A percentile compares a stretch with the other conserved stretches of the same genome.
Evolutionary conservation across 2,113 vertebrate species (phyloP).

Genomic region (Lipophrys pholis): DNA sequence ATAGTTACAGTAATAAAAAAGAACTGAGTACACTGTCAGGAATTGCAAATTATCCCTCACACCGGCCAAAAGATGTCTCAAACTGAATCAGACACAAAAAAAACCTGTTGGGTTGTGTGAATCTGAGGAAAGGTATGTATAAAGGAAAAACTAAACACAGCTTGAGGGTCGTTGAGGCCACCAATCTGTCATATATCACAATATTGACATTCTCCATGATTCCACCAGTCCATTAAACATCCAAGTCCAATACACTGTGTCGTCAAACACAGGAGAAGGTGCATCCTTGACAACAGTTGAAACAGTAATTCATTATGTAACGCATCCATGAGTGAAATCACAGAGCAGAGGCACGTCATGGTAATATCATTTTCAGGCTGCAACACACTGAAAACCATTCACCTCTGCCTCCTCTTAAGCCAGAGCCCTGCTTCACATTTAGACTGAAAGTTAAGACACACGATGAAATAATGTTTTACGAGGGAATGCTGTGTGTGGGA

Average conservation of each 20-base stretch:
- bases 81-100: too few species aligned
- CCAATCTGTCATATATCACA: conserved; percentile 44
- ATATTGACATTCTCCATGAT: conserved; percentile 31
- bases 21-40: too few species aligned
- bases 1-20: too few species aligned
- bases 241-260: conserved; percentile 61
- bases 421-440: conserved; percentile 44
- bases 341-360: conserved; percentile 44
- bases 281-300: conserved; percentile 40
- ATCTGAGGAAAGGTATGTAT: too few species aligned
- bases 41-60: too few species aligned
- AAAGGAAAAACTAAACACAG: conserved; percentile 10
- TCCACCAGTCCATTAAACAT: conserved; percentile 34
- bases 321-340: conserved; percentile 46
- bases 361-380: conserved; percentile 54
- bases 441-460: conserved; percentile 29
- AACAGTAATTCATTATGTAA: conserved; percentile 48
- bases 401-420: conserved; percentile 28
- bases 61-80: too few species aligned
- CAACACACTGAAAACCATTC: conserved; percentile 49
- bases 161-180: conserved; percentile 26
- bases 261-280: conserved; percentile 27
- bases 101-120: too few species aligned
- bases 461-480: conserved; percentile 48
- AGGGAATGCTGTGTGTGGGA: conserved; percentile 34